Conservation (phyloP, 2,797 vertebrate genomes). For the Centroberyx gerrardi region DNA sequence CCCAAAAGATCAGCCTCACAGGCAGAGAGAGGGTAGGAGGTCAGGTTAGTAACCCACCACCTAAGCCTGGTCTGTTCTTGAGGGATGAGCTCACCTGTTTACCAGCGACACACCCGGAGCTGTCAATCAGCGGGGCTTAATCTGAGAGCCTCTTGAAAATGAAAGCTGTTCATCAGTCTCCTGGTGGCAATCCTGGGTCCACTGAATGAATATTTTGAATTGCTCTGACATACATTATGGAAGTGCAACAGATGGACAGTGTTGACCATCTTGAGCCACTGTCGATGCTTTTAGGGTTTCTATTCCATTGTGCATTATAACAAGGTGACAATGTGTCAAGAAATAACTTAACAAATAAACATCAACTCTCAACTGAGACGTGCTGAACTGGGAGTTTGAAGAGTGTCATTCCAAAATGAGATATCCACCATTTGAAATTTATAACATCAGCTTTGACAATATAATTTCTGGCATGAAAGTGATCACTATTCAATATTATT, state of each 20-base stretch:
- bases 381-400: not conserved
- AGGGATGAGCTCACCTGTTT: conserved; percentile 44
- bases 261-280: conserved; percentile 39
- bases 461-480: conserved; percentile 23
- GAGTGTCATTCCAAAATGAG: conserved; percentile 8
- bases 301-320: conserved; percentile 21
- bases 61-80: conserved; percentile 4
- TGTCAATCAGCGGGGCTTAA: conserved; percentile 57
- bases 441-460: conserved; percentile 7
- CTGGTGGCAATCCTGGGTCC: conserved; percentile 32
- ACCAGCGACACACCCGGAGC: conserved; percentile 42
- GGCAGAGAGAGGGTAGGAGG: conserved; percentile 20
- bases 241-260: conserved; percentile 60
- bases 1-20: conserved; percentile 23
- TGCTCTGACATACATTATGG: conserved; percentile 25
- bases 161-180: conserved; percentile 30
- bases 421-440: conserved; percentile 7
- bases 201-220: conserved; percentile 44
- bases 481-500: not conserved
- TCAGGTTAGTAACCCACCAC: conserved; percentile 25
- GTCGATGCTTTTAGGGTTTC: conserved; percentile 18
- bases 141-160: conserved; percentile 30
- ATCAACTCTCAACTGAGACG: conserved; percentile 8
- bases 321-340: conserved; percentile 20
- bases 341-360: conserved; percentile 28